A percentile compares a stretch with the other conserved stretches of the same genome.
phyloP scores from a whole-genome alignment of 2,888 invertebrate genomes.

The Xylota segnis region DNA sequence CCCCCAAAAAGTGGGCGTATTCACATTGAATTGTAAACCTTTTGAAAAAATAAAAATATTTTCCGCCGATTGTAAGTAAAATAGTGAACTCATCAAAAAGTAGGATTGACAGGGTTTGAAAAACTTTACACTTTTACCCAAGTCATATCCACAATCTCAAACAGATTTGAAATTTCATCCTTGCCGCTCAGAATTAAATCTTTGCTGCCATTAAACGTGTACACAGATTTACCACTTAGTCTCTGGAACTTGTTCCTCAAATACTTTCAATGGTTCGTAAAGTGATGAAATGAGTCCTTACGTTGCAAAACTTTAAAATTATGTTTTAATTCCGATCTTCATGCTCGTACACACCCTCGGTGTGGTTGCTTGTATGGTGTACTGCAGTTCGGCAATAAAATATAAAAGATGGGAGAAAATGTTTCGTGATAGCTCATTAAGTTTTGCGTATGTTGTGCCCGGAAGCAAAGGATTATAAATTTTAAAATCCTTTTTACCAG shows the following conservation, averaged over 20 bases:
- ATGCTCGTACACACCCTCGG: no score
- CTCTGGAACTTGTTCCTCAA: neutral
- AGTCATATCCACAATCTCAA: no score
- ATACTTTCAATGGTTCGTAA: neutral
- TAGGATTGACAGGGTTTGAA: no score
- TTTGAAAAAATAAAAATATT: no score
- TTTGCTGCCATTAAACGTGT: no score
- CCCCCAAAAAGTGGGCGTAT: no score
- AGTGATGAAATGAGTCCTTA: neutral
- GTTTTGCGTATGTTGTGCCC: constrained; percentile 35
- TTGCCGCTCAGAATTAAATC: no score
- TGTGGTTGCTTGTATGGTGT: neutral
- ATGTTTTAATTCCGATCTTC: neutral
- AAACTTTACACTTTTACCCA: no score
- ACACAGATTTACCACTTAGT: neutral
- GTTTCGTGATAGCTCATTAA: constrained; percentile 39
- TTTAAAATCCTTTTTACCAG: constrained; percentile 25
- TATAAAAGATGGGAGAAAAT: neutral
- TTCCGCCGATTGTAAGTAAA: no score
- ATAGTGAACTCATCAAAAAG: no score
- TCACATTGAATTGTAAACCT: no score
- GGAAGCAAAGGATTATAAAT: constrained; percentile 41
- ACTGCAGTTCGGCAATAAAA: neutral
- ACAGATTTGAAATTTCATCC: no score
- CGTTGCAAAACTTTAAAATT: constrained; percentile 1